phyloP scores from a whole-genome alignment of 2,888 invertebrate species.

The Xylota sylvarum region DNA sequence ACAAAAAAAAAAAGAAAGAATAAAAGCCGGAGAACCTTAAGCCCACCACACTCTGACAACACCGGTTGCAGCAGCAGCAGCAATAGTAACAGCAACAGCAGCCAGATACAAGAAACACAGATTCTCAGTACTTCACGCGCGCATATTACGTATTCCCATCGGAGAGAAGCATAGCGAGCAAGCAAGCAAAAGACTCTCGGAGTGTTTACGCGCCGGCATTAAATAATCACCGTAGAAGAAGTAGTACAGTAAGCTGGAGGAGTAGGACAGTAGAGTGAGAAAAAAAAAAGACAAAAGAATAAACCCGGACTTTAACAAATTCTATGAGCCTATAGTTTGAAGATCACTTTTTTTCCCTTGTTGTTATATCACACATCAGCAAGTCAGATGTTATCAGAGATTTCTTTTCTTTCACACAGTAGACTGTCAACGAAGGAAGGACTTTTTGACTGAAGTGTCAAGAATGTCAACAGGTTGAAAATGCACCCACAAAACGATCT shows the following conservation, averaged over 20 bases:
- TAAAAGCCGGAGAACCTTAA: conserved; percentile 60
- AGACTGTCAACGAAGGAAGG: conserved; percentile 57
- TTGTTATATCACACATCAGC: conserved; percentile 70
- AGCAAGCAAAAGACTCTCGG: conserved; percentile 58
- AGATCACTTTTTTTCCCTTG: conserved; percentile 51
- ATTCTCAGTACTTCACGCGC: conserved; percentile 69
- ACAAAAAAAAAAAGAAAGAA: conserved; percentile 29
- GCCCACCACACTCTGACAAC: conserved; percentile 69
- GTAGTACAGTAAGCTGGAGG: conserved; percentile 23
- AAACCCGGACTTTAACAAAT: conserved; percentile 35
- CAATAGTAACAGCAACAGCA: conserved; percentile 39
- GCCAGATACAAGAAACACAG: conserved; percentile 61
- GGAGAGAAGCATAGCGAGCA: conserved; percentile 53
- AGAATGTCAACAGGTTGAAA: conserved; percentile 70
- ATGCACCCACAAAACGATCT: conserved; percentile 68
- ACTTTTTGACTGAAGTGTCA: conserved; percentile 66
- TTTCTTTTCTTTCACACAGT: conserved; percentile 31
- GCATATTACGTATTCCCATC: conserved; percentile 76
- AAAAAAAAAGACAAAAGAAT: conserved; percentile 32
- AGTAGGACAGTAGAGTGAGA: conserved; percentile 45
- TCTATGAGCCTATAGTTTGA: conserved; percentile 47
- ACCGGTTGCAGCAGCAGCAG: conserved; percentile 67
- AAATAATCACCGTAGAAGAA: conserved; percentile 69
- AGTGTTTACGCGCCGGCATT: conserved; percentile 74
- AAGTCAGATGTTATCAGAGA: conserved; percentile 71